phyloP scores from a whole-genome alignment of 2,797 vertebrate species.

The Atherinosoma microstoma region DNA sequence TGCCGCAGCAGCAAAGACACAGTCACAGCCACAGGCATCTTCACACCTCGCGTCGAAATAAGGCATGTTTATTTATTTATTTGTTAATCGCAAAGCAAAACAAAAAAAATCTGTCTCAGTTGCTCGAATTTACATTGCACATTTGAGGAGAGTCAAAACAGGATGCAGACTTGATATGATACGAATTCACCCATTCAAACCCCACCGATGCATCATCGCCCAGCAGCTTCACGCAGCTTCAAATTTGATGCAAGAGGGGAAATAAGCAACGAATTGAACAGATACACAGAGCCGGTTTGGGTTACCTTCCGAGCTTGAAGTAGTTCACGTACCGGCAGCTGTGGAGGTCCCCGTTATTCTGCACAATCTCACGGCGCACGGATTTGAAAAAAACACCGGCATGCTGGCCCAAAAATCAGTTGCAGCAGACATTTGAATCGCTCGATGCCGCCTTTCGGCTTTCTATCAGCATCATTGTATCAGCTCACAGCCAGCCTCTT shows the following conservation, averaged over 20 bases:
- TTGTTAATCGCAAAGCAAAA: slow-evolving; percentile 36
- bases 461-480: slow-evolving; percentile 23
- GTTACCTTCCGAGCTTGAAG: slow-evolving; percentile 58
- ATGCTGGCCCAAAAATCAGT: slow-evolving; percentile 57
- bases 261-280: slow-evolving; percentile 26
- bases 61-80: slow-evolving; percentile 42
- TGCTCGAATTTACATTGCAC: slow-evolving; percentile 47
- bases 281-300: slow-evolving; percentile 28
- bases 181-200: slow-evolving; percentile 62
- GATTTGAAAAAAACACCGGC: slow-evolving; percentile 57
- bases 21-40: slow-evolving; percentile 71
- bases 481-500: slow-evolving; percentile 13
- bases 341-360: slow-evolving; percentile 43
- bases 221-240: slow-evolving; percentile 67
- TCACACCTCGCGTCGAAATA: slow-evolving; percentile 62
- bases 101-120: background rate
- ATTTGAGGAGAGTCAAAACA: slow-evolving; percentile 22
- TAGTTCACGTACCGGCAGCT: slow-evolving; percentile 58
- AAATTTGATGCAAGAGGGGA: slow-evolving; percentile 42
- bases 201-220: slow-evolving; percentile 63
- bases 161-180: slow-evolving; percentile 27
- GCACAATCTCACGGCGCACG: slow-evolving; percentile 47
- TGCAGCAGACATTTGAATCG: slow-evolving; percentile 46
- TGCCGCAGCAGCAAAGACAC: slow-evolving; percentile 70
- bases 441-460: slow-evolving; percentile 21